A percentile compares a stretch with the other conserved stretches of the same genome.
Evolutionary conservation across 1,140 invertebrate species (phyloP).

Genomic region (Campoletis sonorensis): DNA sequence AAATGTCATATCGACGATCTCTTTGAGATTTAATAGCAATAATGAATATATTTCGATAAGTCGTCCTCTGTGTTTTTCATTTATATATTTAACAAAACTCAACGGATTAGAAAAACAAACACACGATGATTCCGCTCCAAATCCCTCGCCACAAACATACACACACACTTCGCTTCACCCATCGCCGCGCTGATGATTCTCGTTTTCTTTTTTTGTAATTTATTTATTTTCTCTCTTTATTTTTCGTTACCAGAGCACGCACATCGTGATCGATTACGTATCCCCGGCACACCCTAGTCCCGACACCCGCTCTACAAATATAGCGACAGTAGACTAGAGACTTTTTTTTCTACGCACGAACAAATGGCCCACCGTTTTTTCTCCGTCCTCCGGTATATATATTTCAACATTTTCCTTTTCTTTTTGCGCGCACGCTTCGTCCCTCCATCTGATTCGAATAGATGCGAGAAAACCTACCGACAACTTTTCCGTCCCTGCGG

Average conservation of each 20-base stretch:
- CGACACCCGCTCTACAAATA: not conserved
- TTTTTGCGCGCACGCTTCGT: not conserved
- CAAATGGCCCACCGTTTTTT: not conserved
- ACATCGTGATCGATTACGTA: constrained; percentile 6
- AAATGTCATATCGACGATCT: not conserved
- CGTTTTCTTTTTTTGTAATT: not conserved
- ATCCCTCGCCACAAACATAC: too few relatives aligned
- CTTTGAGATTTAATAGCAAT: too few relatives aligned
- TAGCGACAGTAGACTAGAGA: not conserved
- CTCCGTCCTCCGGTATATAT: not conserved
- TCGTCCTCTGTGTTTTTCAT: too few relatives aligned
- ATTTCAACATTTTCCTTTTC: not conserved
- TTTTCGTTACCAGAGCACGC: not conserved
- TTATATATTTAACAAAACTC: too few relatives aligned
- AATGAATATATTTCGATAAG: too few relatives aligned
- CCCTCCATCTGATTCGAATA: too few relatives aligned
- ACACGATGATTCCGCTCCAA: too few relatives aligned
- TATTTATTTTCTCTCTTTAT: not conserved
- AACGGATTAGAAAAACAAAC: not conserved
- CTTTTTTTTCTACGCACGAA: not conserved
- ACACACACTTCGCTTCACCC: not conserved
- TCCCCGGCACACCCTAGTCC: not conserved
- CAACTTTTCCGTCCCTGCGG: not conserved
- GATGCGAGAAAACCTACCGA: not conserved
- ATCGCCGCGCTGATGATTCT: not conserved